Evolutionary conservation across 2,888 invertebrate genomes (phyloP).

Genomic region (Diaperis boleti): DNA sequence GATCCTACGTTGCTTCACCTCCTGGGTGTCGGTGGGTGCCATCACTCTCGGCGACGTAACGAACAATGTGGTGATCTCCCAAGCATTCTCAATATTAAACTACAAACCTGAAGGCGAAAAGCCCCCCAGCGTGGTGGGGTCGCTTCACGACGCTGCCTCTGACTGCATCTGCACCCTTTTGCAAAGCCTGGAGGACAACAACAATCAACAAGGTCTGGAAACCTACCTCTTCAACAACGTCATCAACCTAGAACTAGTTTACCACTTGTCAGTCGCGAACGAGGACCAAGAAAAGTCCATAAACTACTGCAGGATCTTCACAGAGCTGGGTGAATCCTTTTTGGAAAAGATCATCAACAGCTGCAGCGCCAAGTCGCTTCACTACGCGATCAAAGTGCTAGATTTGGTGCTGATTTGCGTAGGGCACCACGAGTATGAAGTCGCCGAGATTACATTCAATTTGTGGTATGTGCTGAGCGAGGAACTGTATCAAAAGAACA

Average conservation of each 20-base stretch:
- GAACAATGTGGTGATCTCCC: slow-evolving; percentile 79
- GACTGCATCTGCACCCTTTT: slow-evolving; percentile 91
- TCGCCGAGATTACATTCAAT: slow-evolving; percentile 90
- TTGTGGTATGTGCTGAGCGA: slow-evolving; percentile 97
- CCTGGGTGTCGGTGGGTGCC: slow-evolving; percentile 90
- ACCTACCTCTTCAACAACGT: slow-evolving; percentile 86
- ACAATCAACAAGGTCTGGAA: slow-evolving; percentile 80
- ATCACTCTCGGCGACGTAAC: slow-evolving; percentile 81
- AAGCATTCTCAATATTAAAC: slow-evolving; percentile 77
- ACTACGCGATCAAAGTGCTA: slow-evolving; percentile 85
- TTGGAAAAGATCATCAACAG: slow-evolving; percentile 82
- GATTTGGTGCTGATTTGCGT: slow-evolving; percentile 93
- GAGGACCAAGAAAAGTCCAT: slow-evolving; percentile 95
- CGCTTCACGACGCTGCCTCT: slow-evolving; percentile 88
- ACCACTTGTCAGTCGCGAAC: slow-evolving; percentile 90
- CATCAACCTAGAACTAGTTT: slow-evolving; percentile 83
- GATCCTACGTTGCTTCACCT: slow-evolving; percentile 87
- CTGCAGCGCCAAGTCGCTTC: slow-evolving; percentile 71
- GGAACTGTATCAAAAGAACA: slow-evolving; percentile 89
- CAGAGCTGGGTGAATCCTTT: slow-evolving; percentile 93
- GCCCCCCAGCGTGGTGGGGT: slow-evolving; percentile 51
- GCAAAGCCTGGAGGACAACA: slow-evolving; percentile 83
- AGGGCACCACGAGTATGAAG: slow-evolving; percentile 97
- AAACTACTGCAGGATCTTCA: slow-evolving; percentile 95
- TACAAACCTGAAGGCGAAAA: slow-evolving; percentile 58